phyloP scores from a whole-genome alignment of 2,113 vertebrate species.

The Myocastor coypus region DNA sequence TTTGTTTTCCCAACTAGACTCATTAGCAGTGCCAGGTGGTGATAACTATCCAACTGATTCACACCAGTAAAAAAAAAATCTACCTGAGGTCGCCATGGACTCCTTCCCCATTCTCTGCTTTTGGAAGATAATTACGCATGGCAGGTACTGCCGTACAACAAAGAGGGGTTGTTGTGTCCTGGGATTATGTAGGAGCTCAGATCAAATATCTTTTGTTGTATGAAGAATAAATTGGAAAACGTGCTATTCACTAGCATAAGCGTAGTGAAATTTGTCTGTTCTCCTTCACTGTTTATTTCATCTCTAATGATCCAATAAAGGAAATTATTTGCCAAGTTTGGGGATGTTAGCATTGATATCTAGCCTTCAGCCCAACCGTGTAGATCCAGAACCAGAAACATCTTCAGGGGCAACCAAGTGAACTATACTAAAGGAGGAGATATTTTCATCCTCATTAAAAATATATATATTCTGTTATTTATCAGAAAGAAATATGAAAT shows the following conservation, averaged over 20 bases:
- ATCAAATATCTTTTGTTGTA: slow-evolving; percentile 69
- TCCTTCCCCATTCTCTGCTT: slow-evolving; percentile 59
- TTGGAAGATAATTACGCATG: slow-evolving; percentile 77
- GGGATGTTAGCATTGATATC: slow-evolving; percentile 15
- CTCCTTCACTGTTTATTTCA: slow-evolving; percentile 60
- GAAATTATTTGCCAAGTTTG: slow-evolving; percentile 39
- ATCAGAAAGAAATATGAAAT: slow-evolving; percentile 26
- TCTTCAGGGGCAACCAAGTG: background rate
- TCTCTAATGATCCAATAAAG: slow-evolving; percentile 56
- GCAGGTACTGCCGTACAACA: slow-evolving; percentile 71
- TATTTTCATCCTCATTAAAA: background rate
- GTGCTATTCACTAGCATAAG: slow-evolving; percentile 50
- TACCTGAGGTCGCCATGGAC: slow-evolving; percentile 74
- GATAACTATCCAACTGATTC: slow-evolving; percentile 80
- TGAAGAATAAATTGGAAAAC: slow-evolving; percentile 66
- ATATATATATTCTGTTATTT: background rate
- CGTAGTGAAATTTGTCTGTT: slow-evolving; percentile 57
- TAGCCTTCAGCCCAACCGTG: background rate
- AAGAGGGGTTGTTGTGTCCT: slow-evolving; percentile 44
- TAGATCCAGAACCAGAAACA: slow-evolving; percentile 33
- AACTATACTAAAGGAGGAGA: background rate
- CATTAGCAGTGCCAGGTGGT: slow-evolving; percentile 79
- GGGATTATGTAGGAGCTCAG: slow-evolving; percentile 62
- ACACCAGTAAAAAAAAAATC: slow-evolving; percentile 67
- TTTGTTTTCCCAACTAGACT: slow-evolving; percentile 75